Conservation (phyloP, 2,888 invertebrate genomes). For the Odontocerum albicorne region DNA sequence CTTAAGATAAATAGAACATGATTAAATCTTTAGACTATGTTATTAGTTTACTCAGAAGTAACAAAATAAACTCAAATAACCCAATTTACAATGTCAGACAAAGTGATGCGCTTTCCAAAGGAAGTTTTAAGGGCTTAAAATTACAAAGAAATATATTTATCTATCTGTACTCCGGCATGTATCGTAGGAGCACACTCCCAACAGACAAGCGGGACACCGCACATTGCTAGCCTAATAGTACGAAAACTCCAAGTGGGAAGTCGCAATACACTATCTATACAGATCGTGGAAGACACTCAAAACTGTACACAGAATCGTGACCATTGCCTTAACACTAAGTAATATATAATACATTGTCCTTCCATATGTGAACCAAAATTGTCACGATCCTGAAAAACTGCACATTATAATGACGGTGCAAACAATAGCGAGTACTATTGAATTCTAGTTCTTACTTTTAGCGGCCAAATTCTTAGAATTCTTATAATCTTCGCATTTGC, state of each 20-base stretch:
- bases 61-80: neutral
- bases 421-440: too few species aligned
- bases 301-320: too few species aligned
- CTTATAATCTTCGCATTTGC: constrained; percentile 60
- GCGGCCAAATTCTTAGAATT: constrained; percentile 36
- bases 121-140: too few species aligned
- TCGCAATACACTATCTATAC: constrained; percentile 1
- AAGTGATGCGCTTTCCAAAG: constrained; percentile 1
- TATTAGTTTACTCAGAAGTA: neutral
- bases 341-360: too few species aligned
- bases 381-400: too few species aligned
- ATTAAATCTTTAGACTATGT: neutral
- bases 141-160: too few species aligned
- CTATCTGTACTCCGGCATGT: too few species aligned
- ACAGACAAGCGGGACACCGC: neutral
- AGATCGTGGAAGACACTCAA: constrained; percentile 9
- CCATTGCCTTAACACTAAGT: too few species aligned
- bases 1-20: constrained; percentile 24
- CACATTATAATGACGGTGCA: neutral
- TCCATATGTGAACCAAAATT: too few species aligned
- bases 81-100: too few species aligned
- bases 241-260: neutral
- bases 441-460: constrained; percentile 34
- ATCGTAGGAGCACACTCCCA: too few species aligned
- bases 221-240: neutral